Evolutionary conservation across 2,888 invertebrate genomes (phyloP).

Genomic region (Morpho deidamia): DNA sequence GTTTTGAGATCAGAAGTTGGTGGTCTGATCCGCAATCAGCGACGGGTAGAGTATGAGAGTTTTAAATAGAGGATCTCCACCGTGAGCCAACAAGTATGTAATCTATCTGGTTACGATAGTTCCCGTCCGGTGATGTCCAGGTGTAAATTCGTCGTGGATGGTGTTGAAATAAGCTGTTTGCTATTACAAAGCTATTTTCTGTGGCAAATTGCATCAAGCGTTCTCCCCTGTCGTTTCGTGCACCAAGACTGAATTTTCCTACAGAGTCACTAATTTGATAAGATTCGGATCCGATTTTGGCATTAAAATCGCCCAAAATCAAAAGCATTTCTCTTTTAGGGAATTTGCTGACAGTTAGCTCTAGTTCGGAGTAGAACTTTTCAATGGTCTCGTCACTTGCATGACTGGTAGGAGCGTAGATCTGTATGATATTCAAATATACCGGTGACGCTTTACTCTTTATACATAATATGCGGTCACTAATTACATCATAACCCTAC

Average conservation of each 20-base stretch:
- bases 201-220: slow-evolving; percentile 7
- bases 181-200: slow-evolving; percentile 6
- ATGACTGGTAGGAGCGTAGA: slow-evolving; percentile 16
- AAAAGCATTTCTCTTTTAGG: slow-evolving; percentile 19
- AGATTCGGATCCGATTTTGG: slow-evolving; percentile 11
- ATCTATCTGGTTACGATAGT: too few species aligned
- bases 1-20: too few species aligned
- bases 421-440: slow-evolving; percentile 11
- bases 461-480: slow-evolving; percentile 13
- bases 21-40: too few species aligned
- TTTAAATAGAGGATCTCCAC: too few species aligned
- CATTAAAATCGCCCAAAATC: slow-evolving; percentile 22
- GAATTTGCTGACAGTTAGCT: slow-evolving; percentile 11
- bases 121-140: too few species aligned
- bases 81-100: too few species aligned
- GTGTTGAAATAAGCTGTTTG: slow-evolving; percentile 13
- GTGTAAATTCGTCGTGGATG: slow-evolving; percentile 16
- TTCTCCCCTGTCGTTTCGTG: slow-evolving; percentile 13
- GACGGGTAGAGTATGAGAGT: too few species aligned
- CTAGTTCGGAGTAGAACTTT: slow-evolving; percentile 10
- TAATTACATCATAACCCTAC: slow-evolving; percentile 13
- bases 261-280: background rate
- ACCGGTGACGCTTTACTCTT: slow-evolving; percentile 14
- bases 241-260: slow-evolving; percentile 9
- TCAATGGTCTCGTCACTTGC: slow-evolving; percentile 9